Evolutionary conservation across 2,113 vertebrate genomes (phyloP).

Genomic region (Carettochelys insculpta): DNA sequence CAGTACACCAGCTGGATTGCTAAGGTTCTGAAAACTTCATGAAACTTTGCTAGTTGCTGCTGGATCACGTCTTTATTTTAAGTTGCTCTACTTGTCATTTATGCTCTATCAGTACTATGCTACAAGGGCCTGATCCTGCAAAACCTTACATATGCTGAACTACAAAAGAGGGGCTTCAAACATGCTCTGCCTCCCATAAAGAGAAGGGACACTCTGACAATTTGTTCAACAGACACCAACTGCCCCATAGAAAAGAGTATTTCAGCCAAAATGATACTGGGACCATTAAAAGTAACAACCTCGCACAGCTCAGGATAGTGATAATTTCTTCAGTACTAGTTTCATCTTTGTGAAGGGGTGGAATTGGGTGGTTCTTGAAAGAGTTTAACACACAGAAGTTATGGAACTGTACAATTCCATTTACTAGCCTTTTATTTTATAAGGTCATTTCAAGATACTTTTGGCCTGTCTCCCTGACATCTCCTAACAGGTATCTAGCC

Average conservation of each 20-base stretch:
- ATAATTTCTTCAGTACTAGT: background rate
- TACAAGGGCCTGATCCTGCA: background rate
- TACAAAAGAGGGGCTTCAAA: conserved; percentile 17
- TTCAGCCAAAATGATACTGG: conserved; percentile 8
- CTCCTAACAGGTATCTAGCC: conserved; percentile 47
- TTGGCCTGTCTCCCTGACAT: conserved; percentile 55
- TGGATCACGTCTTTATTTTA: background rate
- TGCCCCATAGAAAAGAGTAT: conserved; percentile 4
- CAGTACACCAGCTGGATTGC: background rate
- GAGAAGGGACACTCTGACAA: background rate
- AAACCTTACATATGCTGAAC: background rate
- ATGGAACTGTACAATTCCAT: conserved; percentile 12
- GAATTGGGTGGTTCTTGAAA: background rate
- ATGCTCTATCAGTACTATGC: background rate
- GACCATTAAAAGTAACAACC: conserved; percentile 11
- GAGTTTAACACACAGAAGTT: conserved; percentile 26
- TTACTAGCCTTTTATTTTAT: background rate
- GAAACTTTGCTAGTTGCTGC: background rate
- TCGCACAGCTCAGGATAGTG: background rate
- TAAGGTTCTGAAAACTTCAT: background rate
- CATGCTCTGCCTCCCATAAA: background rate
- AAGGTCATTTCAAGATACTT: conserved; percentile 58
- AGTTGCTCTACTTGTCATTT: background rate
- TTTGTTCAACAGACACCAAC: background rate
- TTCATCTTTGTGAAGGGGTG: background rate